phyloP scores from a whole-genome alignment of 2,797 vertebrate species.

The Alfaro cultratus region DNA sequence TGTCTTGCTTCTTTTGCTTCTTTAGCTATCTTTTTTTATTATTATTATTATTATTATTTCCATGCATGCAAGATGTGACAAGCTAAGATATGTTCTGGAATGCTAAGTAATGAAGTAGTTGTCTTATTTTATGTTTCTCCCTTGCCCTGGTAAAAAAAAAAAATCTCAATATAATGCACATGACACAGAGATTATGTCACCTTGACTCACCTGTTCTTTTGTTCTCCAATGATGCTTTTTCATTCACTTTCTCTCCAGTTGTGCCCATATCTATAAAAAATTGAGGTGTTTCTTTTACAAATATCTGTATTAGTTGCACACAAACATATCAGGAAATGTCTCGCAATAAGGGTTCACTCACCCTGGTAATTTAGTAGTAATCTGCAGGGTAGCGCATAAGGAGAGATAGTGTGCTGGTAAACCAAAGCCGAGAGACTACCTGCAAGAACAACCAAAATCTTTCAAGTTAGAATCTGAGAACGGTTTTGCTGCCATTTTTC shows the following conservation, averaged over 20 bases:
- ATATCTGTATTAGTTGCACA: neutral
- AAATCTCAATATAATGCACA: neutral
- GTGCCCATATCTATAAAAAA: constrained; percentile 43
- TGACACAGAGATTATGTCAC: neutral
- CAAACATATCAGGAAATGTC: neutral
- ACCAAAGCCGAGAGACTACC: constrained; percentile 95
- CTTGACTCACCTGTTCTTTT: constrained; percentile 57
- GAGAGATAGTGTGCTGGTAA: constrained; percentile 88
- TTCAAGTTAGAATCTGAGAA: neutral
- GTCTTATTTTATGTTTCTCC: neutral
- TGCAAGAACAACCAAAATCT: constrained; percentile 48
- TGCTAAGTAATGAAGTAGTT: neutral
- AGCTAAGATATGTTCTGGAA: neutral
- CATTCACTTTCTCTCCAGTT: constrained; percentile 33
- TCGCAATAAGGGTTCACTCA: constrained; percentile 63
- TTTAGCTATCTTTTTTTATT: neutral
- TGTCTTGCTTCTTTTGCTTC: neutral
- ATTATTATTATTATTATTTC: no score
- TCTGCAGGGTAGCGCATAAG: constrained; percentile 87
- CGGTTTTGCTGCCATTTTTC: neutral
- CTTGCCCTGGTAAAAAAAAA: neutral
- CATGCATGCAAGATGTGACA: neutral
- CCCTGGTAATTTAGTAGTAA: constrained; percentile 82
- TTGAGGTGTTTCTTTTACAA: neutral
- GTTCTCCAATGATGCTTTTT: constrained; percentile 34